Base-by-base conservation (phyloP, 92 coral and sea anemone genomes). In the Phenganax stokvisi region DNA sequence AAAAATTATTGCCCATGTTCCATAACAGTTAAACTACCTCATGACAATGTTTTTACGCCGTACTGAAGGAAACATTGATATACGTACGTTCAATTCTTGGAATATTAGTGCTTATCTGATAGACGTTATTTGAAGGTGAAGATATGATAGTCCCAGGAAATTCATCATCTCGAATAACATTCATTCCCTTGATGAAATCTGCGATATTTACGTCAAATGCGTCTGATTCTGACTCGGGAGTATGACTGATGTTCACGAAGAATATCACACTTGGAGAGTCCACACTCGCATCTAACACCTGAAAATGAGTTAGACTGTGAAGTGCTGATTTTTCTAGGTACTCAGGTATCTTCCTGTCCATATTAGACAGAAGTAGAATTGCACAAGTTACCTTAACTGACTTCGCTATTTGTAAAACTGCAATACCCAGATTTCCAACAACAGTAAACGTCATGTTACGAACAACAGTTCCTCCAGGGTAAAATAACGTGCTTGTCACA, bases 181-280 rank as follows among this genome's bases (percentile, higher is more conserved):
- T 84, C 94, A 96, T 89, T 54, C 89, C 97, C 51, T 87, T 82
- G 2, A 92, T 87, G 27, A 68, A 51, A 80, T 96, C 99, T 25
- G 79, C 58, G 53, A 92, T 83, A 44, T 85, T 87, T 75, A 96
- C 73, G 82, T 96, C 88, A 79, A 86, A 86, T 0, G 99, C 99
- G 25, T 92, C 96, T 58, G 87, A 88, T 54, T 75, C 70, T 28
- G 99, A 96, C 70, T 79, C 85, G 12, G 77, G 82, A 7, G 77
- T 85, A 77, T 92, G 97, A 76, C 89, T 72, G 64, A 96, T 87
- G 51, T 97, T 96, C 56, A 96, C 90, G 85, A 88, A 90, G 76
- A 92, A 96, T 68, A 74, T 66, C 12, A 90, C 75, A 10, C 82
- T 76, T 28, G 99, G 97, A 0, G 99, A 88, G 89, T 92, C 97